phyloP scores from a whole-genome alignment of 2,888 invertebrate genomes.

The Hydropsyche betteni region DNA sequence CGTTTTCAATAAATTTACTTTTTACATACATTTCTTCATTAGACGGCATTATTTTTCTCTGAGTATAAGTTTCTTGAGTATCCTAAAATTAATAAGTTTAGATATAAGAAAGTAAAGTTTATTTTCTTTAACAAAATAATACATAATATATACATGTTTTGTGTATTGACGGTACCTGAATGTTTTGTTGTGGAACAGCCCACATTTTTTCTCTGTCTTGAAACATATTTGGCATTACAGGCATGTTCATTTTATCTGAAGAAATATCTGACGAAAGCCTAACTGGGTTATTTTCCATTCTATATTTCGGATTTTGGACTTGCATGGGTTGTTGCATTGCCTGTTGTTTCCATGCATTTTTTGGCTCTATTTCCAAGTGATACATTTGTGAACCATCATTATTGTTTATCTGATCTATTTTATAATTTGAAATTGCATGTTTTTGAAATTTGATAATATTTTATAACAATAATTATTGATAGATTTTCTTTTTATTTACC shows the following conservation, averaged over 20 bases:
- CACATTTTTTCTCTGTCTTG: constrained; percentile 52
- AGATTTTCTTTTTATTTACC: constrained; percentile 35
- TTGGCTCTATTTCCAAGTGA: constrained; percentile 49
- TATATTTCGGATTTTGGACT: constrained; percentile 37
- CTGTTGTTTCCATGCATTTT: constrained; percentile 51
- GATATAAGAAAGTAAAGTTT: not conserved
- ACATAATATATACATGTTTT: not conserved
- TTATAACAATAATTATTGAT: no score
- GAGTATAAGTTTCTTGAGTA: constrained; percentile 53
- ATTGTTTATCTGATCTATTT: constrained; percentile 46
- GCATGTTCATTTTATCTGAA: constrained; percentile 45
- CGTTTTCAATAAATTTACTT: constrained; percentile 52
- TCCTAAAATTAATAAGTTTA: constrained; percentile 36
- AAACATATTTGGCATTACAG: constrained; percentile 48
- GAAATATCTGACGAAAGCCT: constrained; percentile 43
- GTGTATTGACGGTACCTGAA: constrained; percentile 38
- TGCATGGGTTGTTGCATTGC: constrained; percentile 43
- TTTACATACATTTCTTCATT: constrained; percentile 51
- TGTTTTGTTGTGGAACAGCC: constrained; percentile 51
- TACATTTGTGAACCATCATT: constrained; percentile 50
- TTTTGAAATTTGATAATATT: no score
- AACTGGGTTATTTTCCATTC: constrained; percentile 44
- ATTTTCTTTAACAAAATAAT: no score
- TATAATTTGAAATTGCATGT: not conserved
- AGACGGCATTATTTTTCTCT: constrained; percentile 58